Conservation (phyloP, 2,113 vertebrate genomes). For the Caloenas nicobarica region DNA sequence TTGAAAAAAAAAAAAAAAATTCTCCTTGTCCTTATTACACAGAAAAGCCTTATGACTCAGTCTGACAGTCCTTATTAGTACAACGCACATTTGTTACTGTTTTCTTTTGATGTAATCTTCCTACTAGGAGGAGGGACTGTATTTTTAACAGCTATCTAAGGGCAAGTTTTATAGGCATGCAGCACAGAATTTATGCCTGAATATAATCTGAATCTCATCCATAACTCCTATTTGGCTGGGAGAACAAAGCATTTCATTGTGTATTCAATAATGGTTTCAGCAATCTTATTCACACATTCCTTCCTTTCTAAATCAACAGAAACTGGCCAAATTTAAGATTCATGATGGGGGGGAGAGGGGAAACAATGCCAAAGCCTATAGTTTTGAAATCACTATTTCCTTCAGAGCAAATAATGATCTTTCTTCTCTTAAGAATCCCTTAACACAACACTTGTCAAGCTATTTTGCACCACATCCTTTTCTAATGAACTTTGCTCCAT, state of each 20-base stretch:
- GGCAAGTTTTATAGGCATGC: slow-evolving; percentile 15
- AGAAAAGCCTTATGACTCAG: neutral
- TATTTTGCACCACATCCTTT: neutral
- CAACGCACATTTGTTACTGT: neutral
- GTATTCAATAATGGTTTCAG: slow-evolving; percentile 29
- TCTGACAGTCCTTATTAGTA: slow-evolving; percentile 18
- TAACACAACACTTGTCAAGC: neutral
- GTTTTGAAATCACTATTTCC: slow-evolving; percentile 19
- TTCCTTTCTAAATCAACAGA: slow-evolving; percentile 53
- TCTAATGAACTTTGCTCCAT: neutral
- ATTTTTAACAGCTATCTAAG: slow-evolving; percentile 35
- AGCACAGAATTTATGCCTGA: slow-evolving; percentile 14
- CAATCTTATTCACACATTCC: slow-evolving; percentile 62
- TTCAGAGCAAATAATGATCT: neutral
- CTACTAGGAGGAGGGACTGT: neutral
- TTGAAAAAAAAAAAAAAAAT: neutral
- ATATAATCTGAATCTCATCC: slow-evolving; percentile 30
- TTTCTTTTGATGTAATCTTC: slow-evolving; percentile 50
- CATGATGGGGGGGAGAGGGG: neutral
- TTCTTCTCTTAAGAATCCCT: neutral
- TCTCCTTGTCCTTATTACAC: neutral
- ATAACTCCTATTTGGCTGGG: slow-evolving; percentile 29
- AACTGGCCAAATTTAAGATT: slow-evolving; percentile 24
- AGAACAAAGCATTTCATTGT: slow-evolving; percentile 68
- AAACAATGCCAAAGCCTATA: neutral